These are phyloP conservation scores for Polylopha cassiicola DNA, from an alignment of 2,888 invertebrate species.

Conservation along the genomic window DNA sequence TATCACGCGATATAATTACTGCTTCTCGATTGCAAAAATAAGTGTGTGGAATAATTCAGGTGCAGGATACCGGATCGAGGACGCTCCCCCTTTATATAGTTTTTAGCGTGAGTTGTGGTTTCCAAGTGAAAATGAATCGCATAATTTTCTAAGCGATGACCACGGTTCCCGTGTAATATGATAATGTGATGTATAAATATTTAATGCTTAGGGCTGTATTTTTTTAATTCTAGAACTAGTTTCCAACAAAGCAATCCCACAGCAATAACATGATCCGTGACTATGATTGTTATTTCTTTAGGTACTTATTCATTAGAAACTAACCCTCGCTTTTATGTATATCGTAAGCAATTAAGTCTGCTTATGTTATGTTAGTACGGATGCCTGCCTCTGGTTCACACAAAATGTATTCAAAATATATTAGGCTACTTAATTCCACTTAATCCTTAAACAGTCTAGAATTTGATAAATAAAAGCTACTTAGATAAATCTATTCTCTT, in stretches of 20 bases:
- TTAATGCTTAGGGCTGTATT: constrained; percentile 65
- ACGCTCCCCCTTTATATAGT: constrained; percentile 24
- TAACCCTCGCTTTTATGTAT: too few species aligned
- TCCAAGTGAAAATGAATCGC: constrained; percentile 68
- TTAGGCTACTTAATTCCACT: too few species aligned
- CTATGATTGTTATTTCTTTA: constrained; percentile 24
- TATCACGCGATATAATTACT: constrained; percentile 39
- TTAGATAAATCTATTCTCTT: too few species aligned
- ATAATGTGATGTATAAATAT: constrained; percentile 74
- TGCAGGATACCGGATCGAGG: constrained; percentile 34
- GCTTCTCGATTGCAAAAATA: constrained; percentile 25
- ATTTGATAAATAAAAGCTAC: too few species aligned
- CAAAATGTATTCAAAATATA: too few species aligned
- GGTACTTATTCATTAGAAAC: not conserved
- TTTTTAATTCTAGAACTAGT: constrained; percentile 69
- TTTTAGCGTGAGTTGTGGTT: constrained; percentile 34
- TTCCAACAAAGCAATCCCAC: constrained; percentile 52
- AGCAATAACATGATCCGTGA: constrained; percentile 48
- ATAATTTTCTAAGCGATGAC: constrained; percentile 72
- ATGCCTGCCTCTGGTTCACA: too few species aligned
- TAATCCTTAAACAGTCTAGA: too few species aligned
- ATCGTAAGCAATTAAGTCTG: too few species aligned
- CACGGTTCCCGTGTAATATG: constrained; percentile 75
- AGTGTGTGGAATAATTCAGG: constrained; percentile 24
- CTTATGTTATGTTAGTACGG: too few species aligned